Base-by-base conservation (phyloP, 2,888 invertebrate genomes). In the Nomada ruficornis region DNA sequence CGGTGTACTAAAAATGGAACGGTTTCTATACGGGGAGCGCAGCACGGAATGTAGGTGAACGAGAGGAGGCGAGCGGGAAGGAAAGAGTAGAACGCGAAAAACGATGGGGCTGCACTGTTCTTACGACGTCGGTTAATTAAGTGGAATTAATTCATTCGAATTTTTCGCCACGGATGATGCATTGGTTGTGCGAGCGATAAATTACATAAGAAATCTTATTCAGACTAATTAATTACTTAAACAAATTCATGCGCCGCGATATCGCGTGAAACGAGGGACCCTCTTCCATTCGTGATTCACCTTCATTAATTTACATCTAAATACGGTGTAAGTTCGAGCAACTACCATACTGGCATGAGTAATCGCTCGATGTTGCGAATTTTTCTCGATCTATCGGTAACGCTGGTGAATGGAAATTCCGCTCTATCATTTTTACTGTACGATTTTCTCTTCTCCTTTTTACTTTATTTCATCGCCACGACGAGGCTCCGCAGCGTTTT, bases 261-360 rank as follows among this genome's bases (percentile, higher is more conserved):
- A 73, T 73, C 79, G 80, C 57, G 75, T 42, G 52, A 68, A 76
- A 71, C 47, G 65, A 59, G 44, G 42, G 67, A 44, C 44, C 3
- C n/a, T 26, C 65, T 29, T 20, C 75, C 71, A 64, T 80, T 80
- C 75, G 75, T 71, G 71, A 80, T 82, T 76, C 82, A 76, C 76
- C 74, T 76, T 80, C 82, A 80, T 82, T 82, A 82, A 82, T 82
- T 82, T 82, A 71, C 80, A 82, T 82, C 71, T 82, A 82, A 82
- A 82, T 82, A 82, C 60, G 75, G 60, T 74, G 65, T 70, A 76
- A 82, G 60, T 68, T 80, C 63, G 52, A 71, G 52, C 59, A 20
- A 71, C 71, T 69, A 71, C 62, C 36, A 42, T 44, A 73, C 54
- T 44, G 11, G 52, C 42, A 76, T 82, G 75, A 71, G 71, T 80